Evolutionary conservation across 2,888 invertebrate species (phyloP), one percentile per base, ranked within the genome.

Genomic region (Hylaea fasciaria): DNA sequence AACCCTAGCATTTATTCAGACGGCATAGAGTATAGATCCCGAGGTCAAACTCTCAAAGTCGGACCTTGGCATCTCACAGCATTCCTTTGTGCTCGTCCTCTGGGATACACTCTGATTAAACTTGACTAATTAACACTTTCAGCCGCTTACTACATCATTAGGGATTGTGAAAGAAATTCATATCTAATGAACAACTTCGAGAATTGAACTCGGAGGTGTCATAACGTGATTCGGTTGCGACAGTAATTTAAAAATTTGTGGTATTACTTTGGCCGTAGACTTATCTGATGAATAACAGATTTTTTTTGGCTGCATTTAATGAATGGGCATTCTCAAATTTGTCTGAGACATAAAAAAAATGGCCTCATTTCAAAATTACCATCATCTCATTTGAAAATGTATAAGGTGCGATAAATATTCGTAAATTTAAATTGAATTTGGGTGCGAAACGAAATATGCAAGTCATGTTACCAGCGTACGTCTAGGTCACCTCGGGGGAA

Each of bases 101-200:
- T 51, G 53, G 70, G 71, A 71, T 74, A 68, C 59, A 70, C 57
- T 55, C 66, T 74, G 73, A 74, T 77, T 75, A 70, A 78, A 76
- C 72, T 76, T 73, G 69, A 71, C 74, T 73, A 71, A 76, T 77
- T 68, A 69, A 71, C 64, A 74, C 70, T 69, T 71, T 65, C 46
- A 57, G 54, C 44, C 56, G 60, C 51, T 65, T 58, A 48, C 54
- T 64, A 29, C 48, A 29, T 64, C 39, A 57, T 47, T 46, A 50
- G 29, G 22, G 58, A 52, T 62, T 58, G 58, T 47, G 49, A 57
- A 63, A 63, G 49, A 61, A 53, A 48, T 53, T 53, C 52, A 57
- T 62, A 53, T 52, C 28, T 52, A 9, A 44, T 37, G 35, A 52
- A 52, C 14, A 40, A 40, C 35, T 53, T 57, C 16, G 39, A 39